Evolutionary conservation across 2,888 invertebrate genomes (phyloP).

Genomic region (Harpalus rubripes): DNA sequence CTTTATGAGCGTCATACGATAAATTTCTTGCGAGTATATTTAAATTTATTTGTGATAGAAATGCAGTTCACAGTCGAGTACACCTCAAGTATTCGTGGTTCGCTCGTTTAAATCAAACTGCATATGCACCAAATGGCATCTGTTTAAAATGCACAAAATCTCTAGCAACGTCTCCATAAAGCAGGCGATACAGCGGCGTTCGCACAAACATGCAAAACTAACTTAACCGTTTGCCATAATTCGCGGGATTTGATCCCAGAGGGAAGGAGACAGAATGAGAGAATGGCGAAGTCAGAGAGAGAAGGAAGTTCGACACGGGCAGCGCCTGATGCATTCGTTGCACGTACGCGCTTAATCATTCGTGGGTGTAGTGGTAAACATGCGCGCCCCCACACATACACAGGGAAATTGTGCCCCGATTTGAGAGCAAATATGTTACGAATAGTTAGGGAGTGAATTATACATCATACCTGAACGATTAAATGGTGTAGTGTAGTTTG

Average conservation of each 20-base stretch:
- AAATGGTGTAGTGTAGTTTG: no score
- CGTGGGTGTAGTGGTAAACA: conserved; percentile 12
- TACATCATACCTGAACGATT: no score
- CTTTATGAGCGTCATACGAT: neutral
- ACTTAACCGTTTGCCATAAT: conserved; percentile 28
- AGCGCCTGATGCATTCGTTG: conserved; percentile 12
- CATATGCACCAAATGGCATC: conserved; percentile 43
- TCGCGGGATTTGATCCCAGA: conserved; percentile 17
- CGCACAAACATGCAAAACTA: conserved; percentile 47
- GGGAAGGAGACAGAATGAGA: neutral
- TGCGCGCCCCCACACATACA: neutral
- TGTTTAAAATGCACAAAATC: conserved; percentile 58
- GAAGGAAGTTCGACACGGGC: neutral
- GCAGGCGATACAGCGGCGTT: conserved; percentile 27
- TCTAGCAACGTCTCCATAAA: conserved; percentile 38
- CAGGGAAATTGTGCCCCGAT: neutral
- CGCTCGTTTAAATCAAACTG: conserved; percentile 47
- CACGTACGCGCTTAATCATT: conserved; percentile 41
- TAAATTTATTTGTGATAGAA: conserved; percentile 47
- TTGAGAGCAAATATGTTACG: no score
- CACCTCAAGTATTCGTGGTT: conserved; percentile 41
- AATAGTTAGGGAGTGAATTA: no score
- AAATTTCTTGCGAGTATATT: conserved; percentile 16
- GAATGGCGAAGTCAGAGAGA: neutral
- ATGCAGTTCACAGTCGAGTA: conserved; percentile 40